Evolutionary conservation across 2,113 vertebrate genomes (phyloP), one percentile per base, ranked within the genome.

Genomic region (Neogobius melanostomus): DNA sequence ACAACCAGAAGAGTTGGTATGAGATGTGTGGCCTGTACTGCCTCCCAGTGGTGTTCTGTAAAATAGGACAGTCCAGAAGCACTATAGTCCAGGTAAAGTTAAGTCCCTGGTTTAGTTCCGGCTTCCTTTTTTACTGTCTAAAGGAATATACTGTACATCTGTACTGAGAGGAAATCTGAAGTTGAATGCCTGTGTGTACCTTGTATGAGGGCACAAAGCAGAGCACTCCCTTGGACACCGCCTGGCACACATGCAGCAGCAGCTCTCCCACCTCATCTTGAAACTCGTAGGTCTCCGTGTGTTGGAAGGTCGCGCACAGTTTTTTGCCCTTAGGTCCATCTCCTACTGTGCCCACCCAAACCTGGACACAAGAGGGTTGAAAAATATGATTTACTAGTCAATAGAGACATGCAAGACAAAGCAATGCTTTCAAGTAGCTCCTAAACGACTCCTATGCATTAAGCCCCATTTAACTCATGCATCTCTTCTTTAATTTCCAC

Each of bases 151-250:
- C 3, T 28, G 28, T 28, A 36, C 28, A 36, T 36, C 28, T 36
- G 28, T 36, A 21, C 21, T 4, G 4, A 36, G 3, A 36, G 4
- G 28, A 36, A 36, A 36, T 36, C 4, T 36, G 28, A 36, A 36
- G 28, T 36, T 36, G 28, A 36, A 36, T 3, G 28, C 28, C 3
- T 36, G 3, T 36, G 28, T 36, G 53, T 93, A 98, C 97, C 95
- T 98, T 99, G 71, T 99, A 99, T 7, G 98, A 99, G 11, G 97
- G 95, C 84, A 99, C 73, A 86, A 99, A 99, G 88, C 98, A 99
- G 71, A 99, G 83, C 67, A 99, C 85, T 0, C 98, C 98, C 52
- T 92, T 94, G 84, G 92, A 80, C 43, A 99, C 79, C 3, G 89
- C 89, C 76, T 95, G 94, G 54, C 96, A 98, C 28, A 99, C 92